Base-by-base conservation (phyloP, 2,797 vertebrate species). In the Decapterus maruadsi region DNA sequence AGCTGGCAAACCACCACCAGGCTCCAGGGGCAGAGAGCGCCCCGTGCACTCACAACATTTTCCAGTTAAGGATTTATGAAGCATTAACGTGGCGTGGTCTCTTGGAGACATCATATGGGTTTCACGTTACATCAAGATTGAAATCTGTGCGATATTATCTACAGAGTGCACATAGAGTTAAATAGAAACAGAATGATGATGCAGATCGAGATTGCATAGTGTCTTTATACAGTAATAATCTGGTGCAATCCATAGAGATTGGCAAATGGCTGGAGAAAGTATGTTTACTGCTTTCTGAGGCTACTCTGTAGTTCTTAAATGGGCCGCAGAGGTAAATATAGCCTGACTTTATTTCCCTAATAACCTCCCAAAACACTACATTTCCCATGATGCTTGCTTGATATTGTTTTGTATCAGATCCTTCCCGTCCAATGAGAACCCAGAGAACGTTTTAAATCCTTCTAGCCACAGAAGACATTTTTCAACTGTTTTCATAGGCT, bases 1-100 rank as follows among this genome's bases (percentile, higher is more conserved):
- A 84, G 51, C 77, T 85, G 85, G 89, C 82, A 81, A 74, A 82
- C 51, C 82, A 82, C 51, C 82, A 68, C 75, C 85, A 79, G 68
- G 73, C 67, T 60, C 10, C 0, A 58, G 66, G 85, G 81, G 76
- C 70, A 68, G 43, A 43, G 83, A 86, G 62, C 61, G 79, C 72
- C 63, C 62, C 8, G 50, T 80, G 82, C 86, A 81, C 80, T 89
- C 83, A 72, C 81, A 84, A 72, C 78, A 77, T 77, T 87, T 83
- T 88, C 68, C 90, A 88, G 88, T 88, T 89, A 83, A 87, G 89
- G 86, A 91, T 91, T 91, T 92, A 87, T 34, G 62, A 88, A 68
- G 87, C 87, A 90, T 88, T 92, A 90, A 89, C 64, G 81, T 48
- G 75, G 11, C 60, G 29, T 42, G 81, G 82, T 81, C 80, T 84